These are phyloP conservation scores for Cololabis saira DNA, from an alignment of 2,113 vertebrate species.

Conservation along the genomic window DNA sequence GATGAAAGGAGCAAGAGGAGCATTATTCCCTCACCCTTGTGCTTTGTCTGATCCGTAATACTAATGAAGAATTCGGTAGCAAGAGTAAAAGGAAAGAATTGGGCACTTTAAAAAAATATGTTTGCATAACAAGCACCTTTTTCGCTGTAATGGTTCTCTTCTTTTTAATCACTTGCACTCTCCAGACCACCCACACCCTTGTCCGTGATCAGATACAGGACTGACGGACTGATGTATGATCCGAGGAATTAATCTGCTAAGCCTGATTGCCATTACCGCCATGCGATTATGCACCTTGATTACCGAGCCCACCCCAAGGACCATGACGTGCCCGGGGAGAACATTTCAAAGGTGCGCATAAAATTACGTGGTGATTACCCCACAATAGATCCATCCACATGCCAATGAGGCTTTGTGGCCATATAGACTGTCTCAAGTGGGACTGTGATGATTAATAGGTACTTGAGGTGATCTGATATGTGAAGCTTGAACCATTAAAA, in stretches of 20 bases:
- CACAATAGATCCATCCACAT: constrained; percentile 78
- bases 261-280: constrained; percentile 83
- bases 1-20: constrained; percentile 53
- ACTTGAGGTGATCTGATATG: constrained; percentile 80
- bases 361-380: constrained; percentile 85
- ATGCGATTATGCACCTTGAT: constrained; percentile 86
- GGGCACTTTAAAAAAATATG: constrained; percentile 77
- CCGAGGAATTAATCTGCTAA: constrained; percentile 81
- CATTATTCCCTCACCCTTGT: constrained; percentile 50
- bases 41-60: constrained; percentile 67
- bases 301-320: constrained; percentile 81
- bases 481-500: constrained; percentile 59
- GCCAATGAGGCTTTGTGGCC: constrained; percentile 71
- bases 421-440: constrained; percentile 82
- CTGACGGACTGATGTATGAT: constrained; percentile 71
- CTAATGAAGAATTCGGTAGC: constrained; percentile 76
- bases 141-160: constrained; percentile 69
- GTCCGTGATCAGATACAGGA: constrained; percentile 83
- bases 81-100: constrained; percentile 75
- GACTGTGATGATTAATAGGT: constrained; percentile 84
- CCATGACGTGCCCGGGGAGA: constrained; percentile 70
- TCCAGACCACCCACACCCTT: constrained; percentile 86
- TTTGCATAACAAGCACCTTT: constrained; percentile 84
- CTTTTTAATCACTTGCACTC: constrained; percentile 85
- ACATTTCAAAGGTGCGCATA: constrained; percentile 81